Percentiles rank a stretch among this genome's conserved stretches.
phyloP scores from a whole-genome alignment of 1,140 invertebrate genomes.

The Melanaphis sacchari region DNA sequence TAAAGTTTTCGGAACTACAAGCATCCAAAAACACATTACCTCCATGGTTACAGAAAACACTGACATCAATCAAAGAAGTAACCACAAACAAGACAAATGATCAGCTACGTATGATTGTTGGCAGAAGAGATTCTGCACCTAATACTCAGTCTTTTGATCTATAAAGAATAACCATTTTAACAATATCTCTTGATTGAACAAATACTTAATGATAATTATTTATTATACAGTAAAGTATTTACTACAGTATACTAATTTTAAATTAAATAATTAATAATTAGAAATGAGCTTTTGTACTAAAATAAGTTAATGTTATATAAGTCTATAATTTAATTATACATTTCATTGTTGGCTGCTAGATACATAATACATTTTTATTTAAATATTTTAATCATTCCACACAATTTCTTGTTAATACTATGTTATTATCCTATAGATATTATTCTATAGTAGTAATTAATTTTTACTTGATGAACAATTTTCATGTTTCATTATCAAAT shows the following conservation, averaged over 20 bases:
- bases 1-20: slow-evolving; percentile 82
- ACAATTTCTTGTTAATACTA: background rate
- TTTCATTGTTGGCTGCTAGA: background rate
- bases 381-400: background rate
- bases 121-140: slow-evolving; percentile 40
- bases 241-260: slow-evolving; percentile 14
- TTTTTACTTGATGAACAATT: background rate
- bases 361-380: background rate
- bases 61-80: slow-evolving; percentile 76
- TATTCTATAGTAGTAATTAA: background rate
- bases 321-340: background rate
- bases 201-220: slow-evolving; percentile 35
- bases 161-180: background rate
- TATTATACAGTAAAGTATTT: background rate
- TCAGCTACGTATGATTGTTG: slow-evolving; percentile 51
- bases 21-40: slow-evolving; percentile 78
- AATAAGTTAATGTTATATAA: slow-evolving; percentile 1
- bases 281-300: slow-evolving; percentile 43
- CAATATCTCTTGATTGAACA: background rate
- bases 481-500: background rate
- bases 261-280: slow-evolving; percentile 19
- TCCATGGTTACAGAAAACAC: slow-evolving; percentile 89
- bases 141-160: slow-evolving; percentile 37
- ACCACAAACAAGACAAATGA: slow-evolving; percentile 62
- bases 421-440: background rate